Base-by-base conservation (phyloP, 2,797 vertebrate genomes). In the Acanthurus leucopareius region DNA sequence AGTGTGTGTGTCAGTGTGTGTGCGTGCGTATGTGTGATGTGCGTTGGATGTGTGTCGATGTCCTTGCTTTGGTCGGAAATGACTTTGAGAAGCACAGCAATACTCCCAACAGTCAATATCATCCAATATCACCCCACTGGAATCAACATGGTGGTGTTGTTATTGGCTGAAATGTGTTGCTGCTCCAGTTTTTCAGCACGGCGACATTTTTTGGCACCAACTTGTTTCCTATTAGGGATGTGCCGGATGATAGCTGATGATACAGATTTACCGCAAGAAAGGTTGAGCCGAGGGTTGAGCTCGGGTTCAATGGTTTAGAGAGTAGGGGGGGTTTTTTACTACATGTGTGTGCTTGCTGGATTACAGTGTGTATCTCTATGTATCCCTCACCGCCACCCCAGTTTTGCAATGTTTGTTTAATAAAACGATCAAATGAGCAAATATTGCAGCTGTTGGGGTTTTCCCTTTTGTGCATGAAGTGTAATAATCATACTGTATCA, bases 1-100 rank as follows among this genome's bases (percentile, higher is more conserved):
- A 1, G 6, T 32, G 72, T 14, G 56, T 35, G 4, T 32, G 63
- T 74, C n/a, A n/a, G 75, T 25, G 68, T 45, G 28, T 47, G 71
- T 15, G 72, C 10, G 56, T 35, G 63, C 72, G 76, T 35, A 65
- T 49, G 28, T 48, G 71, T 19, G 52, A 7, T 56, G 65, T 62
- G 54, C 74, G 69, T 79, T 53, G 74, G 54, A 57, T 85, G 85
- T 85, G 87, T 86, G 88, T 74, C 19, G 5, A 28, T 87, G 89
- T 91, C 90, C 92, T 94, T 93, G 88, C 89, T 89, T 91, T 86
- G 75, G 85, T 91, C 79, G 82, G 88, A 92, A 93, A 94, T 94
- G 90, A 94, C 92, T 94, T 93, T 90, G 87, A 90, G 91, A 87
- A 86, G 78, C 87, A 40, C 82, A 83, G 85, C 82, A 73, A 87